Evolutionary conservation across 2,888 invertebrate species (phyloP), one percentile per base, ranked within the genome.

Genomic region (Cephalotes varians): DNA sequence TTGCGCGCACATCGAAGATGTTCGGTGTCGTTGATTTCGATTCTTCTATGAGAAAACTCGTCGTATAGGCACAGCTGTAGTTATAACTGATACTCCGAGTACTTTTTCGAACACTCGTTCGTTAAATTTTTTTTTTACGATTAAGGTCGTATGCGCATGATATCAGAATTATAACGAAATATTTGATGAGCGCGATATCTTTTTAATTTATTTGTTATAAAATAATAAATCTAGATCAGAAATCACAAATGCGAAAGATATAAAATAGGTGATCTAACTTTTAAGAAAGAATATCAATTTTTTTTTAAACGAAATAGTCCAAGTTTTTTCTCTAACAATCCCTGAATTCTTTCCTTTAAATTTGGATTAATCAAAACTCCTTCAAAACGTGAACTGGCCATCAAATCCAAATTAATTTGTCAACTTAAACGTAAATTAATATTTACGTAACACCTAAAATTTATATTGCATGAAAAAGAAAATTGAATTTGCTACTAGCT

Each of bases 141-240:
- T 40, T 58, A 79, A 71, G 6, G 31, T n/a, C 34, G 21, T 56
- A n/a, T n/a, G n/a, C n/a, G 25, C 44, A 44, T 25, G 76, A 51
- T 56, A 77, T 69, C 34, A 56, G 56, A 77, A 18, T 12, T 79
- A n/a, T 56, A 71, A 71, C 71, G 40, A 79, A 79, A 56, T 1
- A 10, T 44, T 71, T 58, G 25, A 40, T 18, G n/a, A 69, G 56
- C 12, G 69, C 56, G 56, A 31, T 15, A n/a, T 77, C 69, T 71
- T 71, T 71, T 79, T 79, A 79, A 79, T 79, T 79, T 79, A 79
- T 79, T 79, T 79, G 71, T 71, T 69, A 56, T 44, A 34, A 71
- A 71, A 71, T 69, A 71, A 69, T 69, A 76, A 65, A 51, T 79
- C 69, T 71, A 71, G 21, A 79, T 18, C 25, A 47, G 34, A 79